These are phyloP conservation scores for Parnassius apollo DNA, from an alignment of 2,888 invertebrate genomes.

Conservation along the genomic window DNA sequence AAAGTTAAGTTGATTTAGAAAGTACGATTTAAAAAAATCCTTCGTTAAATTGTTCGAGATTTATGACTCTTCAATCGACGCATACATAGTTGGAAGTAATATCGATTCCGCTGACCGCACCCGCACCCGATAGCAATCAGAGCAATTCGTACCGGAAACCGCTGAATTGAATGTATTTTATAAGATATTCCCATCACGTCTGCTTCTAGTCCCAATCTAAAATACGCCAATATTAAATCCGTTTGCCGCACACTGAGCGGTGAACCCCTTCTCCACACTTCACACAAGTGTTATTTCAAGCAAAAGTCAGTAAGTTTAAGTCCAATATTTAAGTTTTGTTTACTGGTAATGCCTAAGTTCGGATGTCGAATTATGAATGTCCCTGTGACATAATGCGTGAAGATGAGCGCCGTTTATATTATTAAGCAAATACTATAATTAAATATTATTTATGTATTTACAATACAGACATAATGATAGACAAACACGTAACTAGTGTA, in stretches of 20 bases:
- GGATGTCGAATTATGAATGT: no score
- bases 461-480: no score
- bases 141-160: constrained; percentile 2
- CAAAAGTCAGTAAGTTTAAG: no score
- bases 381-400: no score
- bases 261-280: no score
- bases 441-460: no score
- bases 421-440: no score
- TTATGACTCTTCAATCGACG: background rate
- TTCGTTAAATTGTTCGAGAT: background rate
- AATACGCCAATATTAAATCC: constrained; percentile 19
- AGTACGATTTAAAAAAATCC: background rate
- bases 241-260: background rate
- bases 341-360: no score
- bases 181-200: constrained; percentile 20
- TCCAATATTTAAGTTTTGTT: no score
- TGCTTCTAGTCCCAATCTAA: constrained; percentile 18
- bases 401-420: no score
- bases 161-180: constrained; percentile 2
- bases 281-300: background rate
- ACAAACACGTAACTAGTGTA: no score
- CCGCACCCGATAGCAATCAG: constrained; percentile 4
- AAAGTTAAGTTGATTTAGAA: no score
- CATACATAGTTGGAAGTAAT: constrained; percentile 9
- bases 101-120: constrained; percentile 5